Conservation (phyloP, 1,140 invertebrate species). For the Heliconius hermathena region DNA sequence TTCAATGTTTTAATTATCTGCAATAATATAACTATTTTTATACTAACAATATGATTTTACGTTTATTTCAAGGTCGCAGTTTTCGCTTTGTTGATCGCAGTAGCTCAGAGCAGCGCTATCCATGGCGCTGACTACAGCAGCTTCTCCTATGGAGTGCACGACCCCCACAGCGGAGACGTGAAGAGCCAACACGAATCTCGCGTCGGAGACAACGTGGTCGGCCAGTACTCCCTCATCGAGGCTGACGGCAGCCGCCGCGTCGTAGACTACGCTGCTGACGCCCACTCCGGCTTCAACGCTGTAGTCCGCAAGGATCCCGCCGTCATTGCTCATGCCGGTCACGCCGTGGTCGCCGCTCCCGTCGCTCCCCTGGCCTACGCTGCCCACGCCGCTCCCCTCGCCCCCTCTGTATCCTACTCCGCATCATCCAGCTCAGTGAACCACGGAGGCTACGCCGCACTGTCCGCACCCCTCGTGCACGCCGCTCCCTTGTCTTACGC, state of each 20-base stretch:
- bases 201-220: conserved; percentile 82
- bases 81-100: conserved; percentile 49
- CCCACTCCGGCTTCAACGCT: conserved; percentile 78
- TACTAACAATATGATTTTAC: background rate
- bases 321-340: conserved; percentile 39
- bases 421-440: conserved; percentile 9
- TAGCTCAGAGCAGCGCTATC: conserved; percentile 45
- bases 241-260: conserved; percentile 76
- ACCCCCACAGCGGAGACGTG: conserved; percentile 79
- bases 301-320: conserved; percentile 76
- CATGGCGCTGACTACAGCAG: conserved; percentile 63
- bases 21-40: background rate
- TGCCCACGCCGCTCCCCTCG: conserved; percentile 26
- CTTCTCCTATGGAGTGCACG: conserved; percentile 75
- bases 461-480: background rate
- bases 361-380: conserved; percentile 44
- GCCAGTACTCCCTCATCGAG: conserved; percentile 77
- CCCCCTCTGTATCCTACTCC: conserved; percentile 11
- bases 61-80: conserved; percentile 53
- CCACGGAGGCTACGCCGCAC: background rate
- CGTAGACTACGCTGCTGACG: conserved; percentile 77
- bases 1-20: background rate
- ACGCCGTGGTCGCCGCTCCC: conserved; percentile 43
- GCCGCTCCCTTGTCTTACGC: background rate
- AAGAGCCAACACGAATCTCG: conserved; percentile 79